phyloP scores from a whole-genome alignment of 1,140 invertebrate genomes.

The Pantala flavescens region DNA sequence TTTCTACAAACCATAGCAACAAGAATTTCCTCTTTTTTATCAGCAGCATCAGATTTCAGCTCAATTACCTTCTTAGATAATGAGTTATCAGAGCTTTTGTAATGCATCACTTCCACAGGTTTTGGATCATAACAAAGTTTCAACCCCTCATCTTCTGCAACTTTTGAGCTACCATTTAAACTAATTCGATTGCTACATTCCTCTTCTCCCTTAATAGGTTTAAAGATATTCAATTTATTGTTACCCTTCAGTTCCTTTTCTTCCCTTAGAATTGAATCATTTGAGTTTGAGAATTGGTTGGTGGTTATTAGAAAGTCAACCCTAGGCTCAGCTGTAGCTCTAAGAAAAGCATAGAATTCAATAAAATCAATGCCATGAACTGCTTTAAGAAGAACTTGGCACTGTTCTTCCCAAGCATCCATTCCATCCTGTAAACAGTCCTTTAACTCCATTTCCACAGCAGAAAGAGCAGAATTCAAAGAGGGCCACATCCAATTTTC shows the following conservation, averaged over 20 bases:
- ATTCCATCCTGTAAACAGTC: slow-evolving; percentile 51
- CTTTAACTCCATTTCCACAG: slow-evolving; percentile 67
- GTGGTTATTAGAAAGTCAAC: neutral
- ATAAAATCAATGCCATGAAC: slow-evolving; percentile 72
- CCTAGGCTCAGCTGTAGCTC: slow-evolving; percentile 41
- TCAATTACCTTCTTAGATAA: neutral
- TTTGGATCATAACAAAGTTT: too few species aligned
- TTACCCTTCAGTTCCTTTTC: too few species aligned
- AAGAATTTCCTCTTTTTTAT: neutral
- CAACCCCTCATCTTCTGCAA: too few species aligned
- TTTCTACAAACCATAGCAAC: neutral
- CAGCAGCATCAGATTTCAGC: neutral
- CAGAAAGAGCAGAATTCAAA: slow-evolving; percentile 49
- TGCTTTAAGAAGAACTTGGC: slow-evolving; percentile 69
- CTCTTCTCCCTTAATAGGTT: too few species aligned
- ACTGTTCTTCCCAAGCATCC: slow-evolving; percentile 59
- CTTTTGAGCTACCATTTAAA: too few species aligned
- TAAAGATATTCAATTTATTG: too few species aligned
- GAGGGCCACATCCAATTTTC: slow-evolving; percentile 52
- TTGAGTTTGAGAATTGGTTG: too few species aligned
- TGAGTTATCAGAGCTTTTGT: too few species aligned
- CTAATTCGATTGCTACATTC: too few species aligned
- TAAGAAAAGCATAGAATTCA: slow-evolving; percentile 57
- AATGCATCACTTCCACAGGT: too few species aligned
- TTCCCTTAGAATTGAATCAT: too few species aligned